phyloP scores from a whole-genome alignment of 2,888 invertebrate genomes.

The Operophtera brumata region DNA sequence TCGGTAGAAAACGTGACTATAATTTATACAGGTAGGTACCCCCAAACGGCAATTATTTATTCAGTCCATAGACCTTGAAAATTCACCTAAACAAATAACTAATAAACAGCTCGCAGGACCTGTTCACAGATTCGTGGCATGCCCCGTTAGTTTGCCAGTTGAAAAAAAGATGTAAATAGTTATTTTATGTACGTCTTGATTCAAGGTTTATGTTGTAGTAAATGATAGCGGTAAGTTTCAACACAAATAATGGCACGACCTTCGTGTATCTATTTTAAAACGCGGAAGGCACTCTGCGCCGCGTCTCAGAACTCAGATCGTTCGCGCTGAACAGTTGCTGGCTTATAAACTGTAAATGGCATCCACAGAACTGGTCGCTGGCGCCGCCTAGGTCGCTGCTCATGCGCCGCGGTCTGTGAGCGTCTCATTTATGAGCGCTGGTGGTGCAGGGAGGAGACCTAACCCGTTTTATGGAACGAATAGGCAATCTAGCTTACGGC shows the following conservation, averaged over 20 bases:
- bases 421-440: too few relatives aligned
- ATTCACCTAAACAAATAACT: constrained; percentile 25
- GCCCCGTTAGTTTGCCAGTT: constrained; percentile 40
- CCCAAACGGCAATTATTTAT: constrained; percentile 36
- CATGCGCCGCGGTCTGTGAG: constrained; percentile 26
- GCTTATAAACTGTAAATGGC: constrained; percentile 57
- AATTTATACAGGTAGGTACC: constrained; percentile 12
- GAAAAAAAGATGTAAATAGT: constrained; percentile 32
- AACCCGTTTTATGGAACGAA: too few relatives aligned
- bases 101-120: constrained; percentile 32
- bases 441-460: too few relatives aligned
- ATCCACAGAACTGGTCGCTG: constrained; percentile 46
- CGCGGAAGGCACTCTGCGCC: constrained; percentile 64
- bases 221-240: constrained; percentile 49
- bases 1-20: constrained; percentile 45
- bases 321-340: constrained; percentile 66
- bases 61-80: constrained; percentile 47
- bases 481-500: too few relatives aligned
- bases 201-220: constrained; percentile 59
- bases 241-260: constrained; percentile 68
- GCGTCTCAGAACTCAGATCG: constrained; percentile 63
- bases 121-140: constrained; percentile 34
- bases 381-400: background rate
- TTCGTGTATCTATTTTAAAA: constrained; percentile 75
- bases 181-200: constrained; percentile 32